Percentiles rank a stretch among this genome's conserved stretches.
Evolutionary conservation across 1,140 invertebrate genomes (phyloP).

Genomic region (Cryptotermes secundus): DNA sequence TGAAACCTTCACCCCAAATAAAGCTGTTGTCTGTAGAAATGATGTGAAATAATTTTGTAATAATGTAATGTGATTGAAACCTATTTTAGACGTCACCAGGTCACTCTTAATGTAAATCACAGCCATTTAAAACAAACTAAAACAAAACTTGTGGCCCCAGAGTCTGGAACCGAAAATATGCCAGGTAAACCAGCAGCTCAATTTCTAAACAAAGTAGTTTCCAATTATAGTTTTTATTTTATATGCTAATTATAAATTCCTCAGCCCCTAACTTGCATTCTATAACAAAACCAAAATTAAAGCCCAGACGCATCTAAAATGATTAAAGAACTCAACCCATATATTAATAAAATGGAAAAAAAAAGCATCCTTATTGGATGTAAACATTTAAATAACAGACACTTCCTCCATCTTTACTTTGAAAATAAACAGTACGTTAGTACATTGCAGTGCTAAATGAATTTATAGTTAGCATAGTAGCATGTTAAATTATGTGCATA

Average conservation of each 20-base stretch:
- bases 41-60: constrained; percentile 20
- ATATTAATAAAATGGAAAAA: constrained; percentile 23
- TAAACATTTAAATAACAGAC: constrained; percentile 24
- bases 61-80: constrained; percentile 26
- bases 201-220: constrained; percentile 26
- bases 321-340: not conserved
- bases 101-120: constrained; percentile 28
- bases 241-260: constrained; percentile 32
- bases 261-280: not conserved
- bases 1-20: constrained; percentile 27
- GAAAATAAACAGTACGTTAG: not conserved
- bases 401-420: constrained; percentile 21
- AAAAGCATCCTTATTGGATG: not conserved
- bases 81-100: constrained; percentile 19
- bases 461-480: constrained; percentile 31
- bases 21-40: constrained; percentile 29
- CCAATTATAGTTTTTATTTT: constrained; percentile 14
- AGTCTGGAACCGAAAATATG: constrained; percentile 15
- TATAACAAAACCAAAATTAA: constrained; percentile 22
- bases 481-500: constrained; percentile 21
- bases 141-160: constrained; percentile 18
- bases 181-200: constrained; percentile 27
- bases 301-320: constrained; percentile 6
- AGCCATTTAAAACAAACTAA: constrained; percentile 25
- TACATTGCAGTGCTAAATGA: constrained; percentile 15